A percentile compares a stretch with the other conserved stretches of the same genome.
Evolutionary conservation across 2,113 vertebrate species (phyloP).

Genomic region (Podocnemis expansa): DNA sequence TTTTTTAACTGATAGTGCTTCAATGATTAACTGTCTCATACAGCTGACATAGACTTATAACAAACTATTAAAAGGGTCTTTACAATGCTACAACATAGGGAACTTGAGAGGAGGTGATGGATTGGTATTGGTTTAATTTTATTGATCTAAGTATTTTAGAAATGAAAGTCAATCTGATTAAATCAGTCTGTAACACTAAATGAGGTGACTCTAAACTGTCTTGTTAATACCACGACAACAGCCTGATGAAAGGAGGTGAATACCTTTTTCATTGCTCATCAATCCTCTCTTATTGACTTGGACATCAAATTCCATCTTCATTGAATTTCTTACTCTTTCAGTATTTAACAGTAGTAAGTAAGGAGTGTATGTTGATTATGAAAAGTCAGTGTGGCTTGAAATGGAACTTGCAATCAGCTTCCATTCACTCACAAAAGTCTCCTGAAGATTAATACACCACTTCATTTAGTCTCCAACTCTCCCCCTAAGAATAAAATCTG

Average conservation of each 20-base stretch:
- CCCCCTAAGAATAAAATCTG: neutral
- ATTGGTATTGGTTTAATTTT: neutral
- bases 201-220: fast-evolving
- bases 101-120: neutral
- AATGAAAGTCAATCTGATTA: neutral
- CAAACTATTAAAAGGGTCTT: neutral
- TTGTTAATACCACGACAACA: neutral
- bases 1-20: neutral
- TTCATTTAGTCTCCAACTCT: neutral
- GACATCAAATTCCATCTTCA: fast-evolving
- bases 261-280: neutral
- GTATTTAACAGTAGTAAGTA: neutral
- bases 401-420: slow-evolving; percentile 12
- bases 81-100: neutral
- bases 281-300: neutral
- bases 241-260: neutral
- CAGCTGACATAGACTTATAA: neutral
- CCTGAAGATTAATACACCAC: neutral
- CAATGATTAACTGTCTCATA: neutral
- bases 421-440: neutral
- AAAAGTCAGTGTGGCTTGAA: neutral
- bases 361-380: neutral
- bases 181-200: neutral
- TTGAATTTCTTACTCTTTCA: neutral
- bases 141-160: slow-evolving; percentile 17